Evolutionary conservation across 2,113 vertebrate genomes (phyloP).

Genomic region (Mus spicilegus): DNA sequence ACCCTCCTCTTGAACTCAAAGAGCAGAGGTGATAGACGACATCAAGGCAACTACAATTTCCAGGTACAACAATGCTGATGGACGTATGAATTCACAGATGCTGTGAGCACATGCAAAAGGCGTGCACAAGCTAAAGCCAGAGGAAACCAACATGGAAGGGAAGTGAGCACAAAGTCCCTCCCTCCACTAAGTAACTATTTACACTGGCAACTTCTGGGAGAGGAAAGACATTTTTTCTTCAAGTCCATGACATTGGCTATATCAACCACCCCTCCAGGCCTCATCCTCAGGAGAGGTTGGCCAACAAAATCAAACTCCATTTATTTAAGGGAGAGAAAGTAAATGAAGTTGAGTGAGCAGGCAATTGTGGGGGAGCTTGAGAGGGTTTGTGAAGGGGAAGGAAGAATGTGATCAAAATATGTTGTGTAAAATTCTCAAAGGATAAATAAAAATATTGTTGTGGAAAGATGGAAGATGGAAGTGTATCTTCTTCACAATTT

Average conservation of each 20-base stretch:
- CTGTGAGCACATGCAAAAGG: background rate
- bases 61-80: background rate
- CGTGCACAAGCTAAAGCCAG: background rate
- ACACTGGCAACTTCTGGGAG: background rate
- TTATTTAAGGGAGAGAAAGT: background rate
- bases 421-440: background rate
- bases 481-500: accelerated
- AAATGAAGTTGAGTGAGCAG: background rate
- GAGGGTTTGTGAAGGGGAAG: background rate
- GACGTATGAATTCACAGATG: background rate
- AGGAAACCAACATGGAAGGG: background rate
- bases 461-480: background rate
- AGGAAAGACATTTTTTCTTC: background rate
- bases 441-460: background rate
- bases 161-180: background rate
- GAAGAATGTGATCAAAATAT: background rate
- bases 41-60: background rate
- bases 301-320: background rate
- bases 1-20: background rate
- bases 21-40: background rate
- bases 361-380: too few relatives aligned
- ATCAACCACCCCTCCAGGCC: background rate
- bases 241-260: background rate
- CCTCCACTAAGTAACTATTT: background rate
- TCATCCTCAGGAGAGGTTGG: background rate